Evolutionary conservation across 1,140 invertebrate genomes (phyloP), one percentile per base, ranked within the genome.

Genomic region (Parasteatoda tepidariorum): DNA sequence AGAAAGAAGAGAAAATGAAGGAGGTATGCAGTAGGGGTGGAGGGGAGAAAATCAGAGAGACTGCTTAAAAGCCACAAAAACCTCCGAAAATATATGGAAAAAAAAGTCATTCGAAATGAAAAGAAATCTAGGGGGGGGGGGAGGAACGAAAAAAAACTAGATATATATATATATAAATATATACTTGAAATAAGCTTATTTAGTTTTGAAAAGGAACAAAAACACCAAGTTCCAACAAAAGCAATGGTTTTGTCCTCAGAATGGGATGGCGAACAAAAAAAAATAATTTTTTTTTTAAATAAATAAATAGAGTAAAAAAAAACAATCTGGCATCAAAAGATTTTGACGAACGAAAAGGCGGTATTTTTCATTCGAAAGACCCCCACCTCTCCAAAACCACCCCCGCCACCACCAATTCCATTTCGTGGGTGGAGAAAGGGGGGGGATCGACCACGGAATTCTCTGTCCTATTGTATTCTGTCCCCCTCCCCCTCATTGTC

Each of bases 341-440:
- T 79, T 79, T 79, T 79, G 64, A 68, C 62, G 76, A 79, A 68
- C 62, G 76, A 79, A 79, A 79, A 79, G 76, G 76, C 76, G 76
- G 76, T 68, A 79, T 79, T 79, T 79, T 79, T 79, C 76, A 79
- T 79, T 79, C 76, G 76, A 79, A 79, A 18, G 0, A 48, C 38
- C 18, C 38, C 38, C 38, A 9, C 38, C 64, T 68, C 41, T 54
- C 48, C 26, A 22, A 13, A 62, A 28, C 11, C 76, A 26, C 64
- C 55, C 57, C 71, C 41, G 13, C 48, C 76, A 30, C 76, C 41
- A 30, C 62, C 76, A 68, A 79, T 79, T 79, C 76, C 76, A 79
- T 79, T 79, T 79, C 62, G 76, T 61, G 64, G 76, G 30, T 57
- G 73, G 68, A 30, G 41, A 30, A 30, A 55, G 26, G 57, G 62